These are phyloP conservation scores for Ostrea edulis DNA, from an alignment of 1,140 invertebrate genomes.

Conservation along the genomic window DNA sequence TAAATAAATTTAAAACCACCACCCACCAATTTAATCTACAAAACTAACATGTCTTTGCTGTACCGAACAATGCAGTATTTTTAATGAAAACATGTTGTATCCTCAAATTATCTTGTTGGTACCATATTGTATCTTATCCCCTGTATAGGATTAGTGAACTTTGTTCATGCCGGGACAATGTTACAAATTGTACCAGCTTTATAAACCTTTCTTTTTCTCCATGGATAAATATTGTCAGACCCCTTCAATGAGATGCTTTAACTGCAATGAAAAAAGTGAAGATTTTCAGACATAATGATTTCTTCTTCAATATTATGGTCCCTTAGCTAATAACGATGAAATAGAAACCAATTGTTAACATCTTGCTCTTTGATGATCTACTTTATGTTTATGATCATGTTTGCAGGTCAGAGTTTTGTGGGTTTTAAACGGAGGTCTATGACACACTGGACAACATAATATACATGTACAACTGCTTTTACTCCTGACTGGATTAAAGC, in stretches of 20 bases:
- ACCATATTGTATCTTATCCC: background rate
- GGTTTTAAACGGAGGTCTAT: too few relatives aligned
- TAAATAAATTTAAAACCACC: background rate
- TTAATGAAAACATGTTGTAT: background rate
- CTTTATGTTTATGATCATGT: background rate
- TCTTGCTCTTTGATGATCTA: background rate
- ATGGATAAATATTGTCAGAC: background rate
- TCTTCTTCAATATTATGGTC: background rate
- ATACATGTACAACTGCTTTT: too few relatives aligned
- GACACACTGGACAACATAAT: too few relatives aligned
- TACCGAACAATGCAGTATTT: background rate
- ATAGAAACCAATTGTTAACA: background rate
- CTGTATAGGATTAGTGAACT: background rate
- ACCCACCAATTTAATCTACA: constrained; percentile 13
- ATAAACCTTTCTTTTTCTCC: background rate
- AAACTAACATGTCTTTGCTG: background rate
- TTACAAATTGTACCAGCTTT: constrained; percentile 7
- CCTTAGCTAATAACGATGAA: background rate
- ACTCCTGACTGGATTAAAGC: too few relatives aligned
- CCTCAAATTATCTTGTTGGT: background rate
- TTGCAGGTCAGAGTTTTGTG: background rate
- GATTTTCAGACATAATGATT: background rate
- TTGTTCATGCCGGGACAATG: background rate
- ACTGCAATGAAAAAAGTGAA: background rate
- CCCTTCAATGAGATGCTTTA: background rate